Evolutionary conservation across 2,113 vertebrate genomes (phyloP).

Genomic region (Chauna torquata): DNA sequence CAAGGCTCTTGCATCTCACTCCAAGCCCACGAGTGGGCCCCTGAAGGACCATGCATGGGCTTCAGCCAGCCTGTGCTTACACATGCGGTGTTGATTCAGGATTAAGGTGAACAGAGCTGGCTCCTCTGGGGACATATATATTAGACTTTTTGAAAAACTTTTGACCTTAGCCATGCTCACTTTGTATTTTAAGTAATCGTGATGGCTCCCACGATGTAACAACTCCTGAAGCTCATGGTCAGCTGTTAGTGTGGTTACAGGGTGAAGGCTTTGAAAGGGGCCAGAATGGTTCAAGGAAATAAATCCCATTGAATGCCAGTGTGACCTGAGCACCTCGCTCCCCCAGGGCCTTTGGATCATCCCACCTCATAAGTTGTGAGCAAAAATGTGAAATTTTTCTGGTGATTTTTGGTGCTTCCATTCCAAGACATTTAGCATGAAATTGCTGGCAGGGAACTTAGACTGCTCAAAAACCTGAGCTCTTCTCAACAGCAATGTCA

Average conservation of each 20-base stretch:
- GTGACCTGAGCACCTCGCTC: not conserved
- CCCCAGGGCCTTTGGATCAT: not conserved
- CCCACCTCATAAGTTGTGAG: not conserved
- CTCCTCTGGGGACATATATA: not conserved
- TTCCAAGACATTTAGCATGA: not conserved
- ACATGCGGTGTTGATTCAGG: constrained; percentile 20
- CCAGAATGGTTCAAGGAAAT: not conserved
- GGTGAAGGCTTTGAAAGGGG: not conserved
- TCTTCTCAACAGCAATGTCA: not conserved
- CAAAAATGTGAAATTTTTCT: not conserved
- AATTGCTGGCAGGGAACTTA: not conserved
- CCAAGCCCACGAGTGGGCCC: not conserved
- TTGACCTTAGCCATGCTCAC: not conserved
- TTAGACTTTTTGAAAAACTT: constrained; percentile 9
- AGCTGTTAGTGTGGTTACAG: not conserved
- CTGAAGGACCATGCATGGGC: not conserved
- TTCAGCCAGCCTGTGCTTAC: not conserved
- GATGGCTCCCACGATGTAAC: not conserved
- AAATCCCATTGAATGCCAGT: not conserved
- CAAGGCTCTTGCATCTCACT: not conserved
- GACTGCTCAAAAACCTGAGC: not conserved
- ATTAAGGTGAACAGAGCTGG: constrained; percentile 42
- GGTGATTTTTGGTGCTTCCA: not conserved
- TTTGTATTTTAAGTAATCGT: not conserved
- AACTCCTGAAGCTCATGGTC: not conserved